phyloP scores from a whole-genome alignment of 2,888 invertebrate species.

The Orthosia gracilis region DNA sequence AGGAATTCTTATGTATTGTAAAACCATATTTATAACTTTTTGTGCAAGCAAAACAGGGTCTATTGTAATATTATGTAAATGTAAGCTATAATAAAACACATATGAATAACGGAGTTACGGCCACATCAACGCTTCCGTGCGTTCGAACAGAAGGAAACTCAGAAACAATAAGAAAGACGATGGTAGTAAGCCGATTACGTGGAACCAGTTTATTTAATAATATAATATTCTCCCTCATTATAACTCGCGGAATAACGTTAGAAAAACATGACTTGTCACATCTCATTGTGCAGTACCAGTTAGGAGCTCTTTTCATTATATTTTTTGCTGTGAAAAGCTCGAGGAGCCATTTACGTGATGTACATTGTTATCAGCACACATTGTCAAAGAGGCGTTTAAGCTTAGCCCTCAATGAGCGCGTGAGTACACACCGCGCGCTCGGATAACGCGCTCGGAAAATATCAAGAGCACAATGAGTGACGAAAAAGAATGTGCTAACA shows the following conservation, averaged over 20 bases:
- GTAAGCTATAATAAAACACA: constrained; percentile 29
- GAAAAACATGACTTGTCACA: constrained; percentile 32
- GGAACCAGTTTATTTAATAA: constrained; percentile 40
- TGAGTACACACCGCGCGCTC: constrained; percentile 54
- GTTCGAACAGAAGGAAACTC: constrained; percentile 49
- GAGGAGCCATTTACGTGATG: constrained; percentile 48
- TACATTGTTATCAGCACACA: constrained; percentile 58
- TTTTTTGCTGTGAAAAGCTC: constrained; percentile 48
- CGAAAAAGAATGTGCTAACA: constrained; percentile 43
- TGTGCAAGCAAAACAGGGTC: constrained; percentile 1
- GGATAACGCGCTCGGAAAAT: constrained; percentile 63
- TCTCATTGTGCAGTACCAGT: constrained; percentile 20
- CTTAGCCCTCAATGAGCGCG: constrained; percentile 58
- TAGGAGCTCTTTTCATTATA: constrained; percentile 44
- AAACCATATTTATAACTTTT: neutral
- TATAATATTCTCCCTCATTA: constrained; percentile 42
- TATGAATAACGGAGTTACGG: constrained; percentile 36
- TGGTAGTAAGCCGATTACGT: constrained; percentile 59
- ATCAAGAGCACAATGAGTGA: constrained; percentile 46
- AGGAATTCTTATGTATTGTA: neutral
- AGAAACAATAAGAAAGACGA: constrained; percentile 59
- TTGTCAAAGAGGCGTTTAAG: constrained; percentile 62
- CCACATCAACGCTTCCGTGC: constrained; percentile 46
- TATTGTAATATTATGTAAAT: constrained; percentile 36
- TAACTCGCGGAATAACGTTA: constrained; percentile 20